These are phyloP conservation scores for Borostomias antarcticus DNA, from an alignment of 2,797 vertebrate species.

Conservation along the genomic window DNA sequence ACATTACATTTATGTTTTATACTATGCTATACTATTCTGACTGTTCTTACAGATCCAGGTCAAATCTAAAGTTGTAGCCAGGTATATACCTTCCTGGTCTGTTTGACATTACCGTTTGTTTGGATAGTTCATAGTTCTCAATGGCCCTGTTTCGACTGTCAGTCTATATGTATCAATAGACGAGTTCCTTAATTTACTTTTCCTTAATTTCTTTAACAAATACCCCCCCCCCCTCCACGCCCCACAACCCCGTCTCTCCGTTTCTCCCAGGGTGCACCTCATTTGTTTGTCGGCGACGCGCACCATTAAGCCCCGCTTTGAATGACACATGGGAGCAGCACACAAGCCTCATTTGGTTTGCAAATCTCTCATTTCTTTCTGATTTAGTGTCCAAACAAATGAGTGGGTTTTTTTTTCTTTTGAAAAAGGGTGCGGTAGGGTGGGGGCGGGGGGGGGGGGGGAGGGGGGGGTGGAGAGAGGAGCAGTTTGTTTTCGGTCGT, in stretches of 20 bases:
- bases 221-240: conserved; percentile 42
- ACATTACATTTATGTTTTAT: too few relatives aligned
- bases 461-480: conserved; percentile 35
- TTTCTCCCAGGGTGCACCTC: background rate
- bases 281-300: conserved; percentile 68
- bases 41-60: too few relatives aligned
- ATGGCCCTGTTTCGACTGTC: conserved; percentile 6
- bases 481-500: conserved; percentile 70
- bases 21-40: too few relatives aligned
- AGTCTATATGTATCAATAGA: conserved; percentile 43
- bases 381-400: conserved; percentile 79
- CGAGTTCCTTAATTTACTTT: conserved; percentile 60
- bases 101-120: too few relatives aligned
- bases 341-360: conserved; percentile 77
- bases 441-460: background rate
- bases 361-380: conserved; percentile 75
- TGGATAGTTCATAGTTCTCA: too few relatives aligned
- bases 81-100: too few relatives aligned
- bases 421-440: conserved; percentile 11
- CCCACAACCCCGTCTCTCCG: conserved; percentile 24
- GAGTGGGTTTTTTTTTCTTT: conserved; percentile 57
- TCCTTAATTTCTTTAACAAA: conserved; percentile 73
- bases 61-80: too few relatives aligned
- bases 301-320: conserved; percentile 75
- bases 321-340: conserved; percentile 67